Evolutionary conservation across 2,888 invertebrate genomes (phyloP).

Genomic region (Drosophila anceps): DNA sequence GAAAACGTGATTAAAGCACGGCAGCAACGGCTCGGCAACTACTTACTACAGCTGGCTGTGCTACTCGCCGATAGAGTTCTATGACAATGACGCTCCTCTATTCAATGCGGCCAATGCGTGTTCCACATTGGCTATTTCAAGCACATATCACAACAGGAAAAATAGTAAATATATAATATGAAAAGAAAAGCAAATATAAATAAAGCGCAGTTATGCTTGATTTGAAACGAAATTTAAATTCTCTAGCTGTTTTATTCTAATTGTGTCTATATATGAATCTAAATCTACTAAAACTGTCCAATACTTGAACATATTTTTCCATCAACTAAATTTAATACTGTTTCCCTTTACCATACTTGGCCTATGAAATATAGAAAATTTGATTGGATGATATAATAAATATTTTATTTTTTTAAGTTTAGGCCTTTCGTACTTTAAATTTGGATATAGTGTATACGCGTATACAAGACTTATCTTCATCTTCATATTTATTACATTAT

Average conservation of each 20-base stretch:
- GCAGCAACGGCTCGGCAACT: not conserved
- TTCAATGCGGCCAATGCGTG: not conserved
- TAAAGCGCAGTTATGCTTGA: not conserved
- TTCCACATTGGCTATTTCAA: constrained; percentile 25
- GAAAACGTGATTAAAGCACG: constrained; percentile 39
- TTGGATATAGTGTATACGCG: too few species aligned
- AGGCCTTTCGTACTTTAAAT: too few species aligned
- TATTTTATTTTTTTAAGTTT: too few species aligned
- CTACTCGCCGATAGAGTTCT: not conserved
- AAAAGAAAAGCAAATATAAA: not conserved
- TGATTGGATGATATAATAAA: too few species aligned
- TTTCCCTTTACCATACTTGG: too few species aligned
- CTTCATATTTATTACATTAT: too few species aligned
- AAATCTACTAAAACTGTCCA: too few species aligned
- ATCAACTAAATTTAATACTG: too few species aligned
- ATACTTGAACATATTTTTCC: too few species aligned
- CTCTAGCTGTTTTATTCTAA: not conserved
- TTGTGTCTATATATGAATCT: not conserved
- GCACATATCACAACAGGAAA: constrained; percentile 49
- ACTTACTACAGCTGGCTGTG: not conserved
- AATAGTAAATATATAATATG: constrained; percentile 21
- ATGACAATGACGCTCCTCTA: constrained; percentile 49
- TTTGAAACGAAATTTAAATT: not conserved
- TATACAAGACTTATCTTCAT: too few species aligned
- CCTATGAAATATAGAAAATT: too few species aligned